phyloP scores from a whole-genome alignment of 1,140 invertebrate genomes.

The Eueides isabella region DNA sequence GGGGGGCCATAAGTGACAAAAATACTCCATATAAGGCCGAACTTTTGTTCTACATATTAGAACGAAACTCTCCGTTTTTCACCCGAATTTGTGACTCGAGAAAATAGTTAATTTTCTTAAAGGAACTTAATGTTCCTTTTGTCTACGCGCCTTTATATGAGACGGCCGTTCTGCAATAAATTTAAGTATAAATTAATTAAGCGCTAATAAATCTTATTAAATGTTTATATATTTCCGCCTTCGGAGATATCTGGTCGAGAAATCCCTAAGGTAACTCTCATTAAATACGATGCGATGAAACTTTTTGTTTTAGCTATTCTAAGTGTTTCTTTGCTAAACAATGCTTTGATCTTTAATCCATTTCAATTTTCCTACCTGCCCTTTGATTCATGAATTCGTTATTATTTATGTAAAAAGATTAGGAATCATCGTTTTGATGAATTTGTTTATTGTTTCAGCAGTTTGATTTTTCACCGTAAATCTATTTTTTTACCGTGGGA shows the following conservation, averaged over 20 bases:
- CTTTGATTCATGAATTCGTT: neutral
- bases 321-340: slow-evolving; percentile 3
- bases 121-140: too few species aligned
- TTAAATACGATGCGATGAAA: slow-evolving; percentile 3
- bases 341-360: slow-evolving; percentile 3
- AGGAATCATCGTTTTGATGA: neutral
- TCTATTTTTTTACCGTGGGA: too few species aligned
- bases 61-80: too few species aligned
- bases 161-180: neutral
- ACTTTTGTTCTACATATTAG: too few species aligned
- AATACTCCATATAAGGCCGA: too few species aligned
- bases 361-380: neutral
- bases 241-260: neutral
- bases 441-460: neutral
- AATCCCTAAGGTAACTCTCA: neutral
- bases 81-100: too few species aligned
- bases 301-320: slow-evolving; percentile 6
- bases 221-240: neutral
- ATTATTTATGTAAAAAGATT: neutral
- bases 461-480: neutral
- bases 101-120: too few species aligned
- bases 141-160: too few species aligned
- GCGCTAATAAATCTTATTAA: neutral
- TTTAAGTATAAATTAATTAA: neutral
- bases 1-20: too few species aligned